Conservation (phyloP, 1,140 invertebrate species). For the Saccostrea echinata region DNA sequence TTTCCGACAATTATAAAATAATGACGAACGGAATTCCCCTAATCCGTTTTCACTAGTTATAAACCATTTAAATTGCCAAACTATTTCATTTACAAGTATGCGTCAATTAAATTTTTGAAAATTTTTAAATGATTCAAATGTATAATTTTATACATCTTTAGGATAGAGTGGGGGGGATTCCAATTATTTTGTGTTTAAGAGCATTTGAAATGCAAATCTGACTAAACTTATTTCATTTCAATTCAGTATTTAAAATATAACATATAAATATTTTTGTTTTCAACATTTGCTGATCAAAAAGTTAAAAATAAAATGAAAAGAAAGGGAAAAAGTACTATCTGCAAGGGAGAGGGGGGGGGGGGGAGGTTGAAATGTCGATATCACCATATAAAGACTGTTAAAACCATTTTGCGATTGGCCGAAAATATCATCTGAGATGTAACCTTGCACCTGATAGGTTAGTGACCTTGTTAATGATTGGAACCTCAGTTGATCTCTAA, state of each 20-base stretch:
- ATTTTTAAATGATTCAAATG: not conserved
- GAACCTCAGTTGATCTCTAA: not conserved
- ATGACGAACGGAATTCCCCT: not conserved
- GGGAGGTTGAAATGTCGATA: not conserved
- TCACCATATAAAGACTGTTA: not conserved
- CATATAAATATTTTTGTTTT: too few species aligned
- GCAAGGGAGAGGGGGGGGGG: too few species aligned
- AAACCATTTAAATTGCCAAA: not conserved
- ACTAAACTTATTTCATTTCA: too few species aligned
- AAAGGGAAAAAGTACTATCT: too few species aligned
- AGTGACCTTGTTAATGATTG: not conserved
- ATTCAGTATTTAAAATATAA: too few species aligned
- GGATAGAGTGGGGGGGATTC: not conserved
- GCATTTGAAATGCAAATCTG: not conserved
- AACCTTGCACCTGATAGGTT: not conserved
- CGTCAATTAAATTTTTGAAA: not conserved
- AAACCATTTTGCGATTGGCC: not conserved
- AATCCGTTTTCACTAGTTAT: not conserved
- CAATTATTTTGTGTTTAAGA: not conserved
- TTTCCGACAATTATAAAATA: not conserved
- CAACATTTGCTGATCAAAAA: too few species aligned
- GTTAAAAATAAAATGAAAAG: not conserved
- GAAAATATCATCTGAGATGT: conserved; percentile 29
- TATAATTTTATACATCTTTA: not conserved
- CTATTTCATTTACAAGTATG: not conserved